Evolutionary conservation across 2,888 invertebrate genomes (phyloP).

Genomic region (Chorisops tibialis): DNA sequence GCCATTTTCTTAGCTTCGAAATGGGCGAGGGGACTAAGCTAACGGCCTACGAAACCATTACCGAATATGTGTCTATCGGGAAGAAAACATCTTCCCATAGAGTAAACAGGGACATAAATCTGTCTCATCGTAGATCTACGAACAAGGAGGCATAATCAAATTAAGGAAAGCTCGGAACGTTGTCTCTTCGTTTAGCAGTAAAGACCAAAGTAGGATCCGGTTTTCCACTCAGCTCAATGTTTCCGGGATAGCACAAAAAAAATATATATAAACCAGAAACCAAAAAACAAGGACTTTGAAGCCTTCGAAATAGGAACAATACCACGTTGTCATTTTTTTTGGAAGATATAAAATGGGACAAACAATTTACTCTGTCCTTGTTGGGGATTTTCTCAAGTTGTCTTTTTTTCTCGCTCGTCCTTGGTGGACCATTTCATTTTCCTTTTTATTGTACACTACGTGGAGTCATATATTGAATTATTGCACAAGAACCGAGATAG

Average conservation of each 20-base stretch:
- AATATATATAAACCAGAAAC: neutral
- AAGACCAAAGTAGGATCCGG: neutral
- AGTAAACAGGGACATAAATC: slow-evolving; percentile 24
- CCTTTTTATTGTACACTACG: slow-evolving; percentile 18
- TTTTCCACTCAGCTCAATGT: neutral
- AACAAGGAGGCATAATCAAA: slow-evolving; percentile 17
- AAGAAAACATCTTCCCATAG: neutral
- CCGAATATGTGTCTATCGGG: neutral
- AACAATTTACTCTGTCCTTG: slow-evolving; percentile 29
- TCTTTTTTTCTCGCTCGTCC: neutral
- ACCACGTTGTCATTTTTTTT: slow-evolving; percentile 12
- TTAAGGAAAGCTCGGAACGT: slow-evolving; percentile 11
- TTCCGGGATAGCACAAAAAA: neutral
- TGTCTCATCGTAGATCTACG: slow-evolving; percentile 17
- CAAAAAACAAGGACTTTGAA: neutral
- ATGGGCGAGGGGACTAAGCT: neutral
- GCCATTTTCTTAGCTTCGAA: neutral
- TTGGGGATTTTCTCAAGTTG: slow-evolving; percentile 26
- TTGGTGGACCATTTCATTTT: slow-evolving; percentile 17
- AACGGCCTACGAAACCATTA: neutral
- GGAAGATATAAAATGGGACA: slow-evolving; percentile 26
- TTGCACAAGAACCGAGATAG: slow-evolving; percentile 3
- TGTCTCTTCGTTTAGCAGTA: neutral
- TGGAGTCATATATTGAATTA: slow-evolving; percentile 26
- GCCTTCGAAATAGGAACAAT: neutral